phyloP scores from a whole-genome alignment of 2,113 vertebrate species.

The Amazona guildingii region DNA sequence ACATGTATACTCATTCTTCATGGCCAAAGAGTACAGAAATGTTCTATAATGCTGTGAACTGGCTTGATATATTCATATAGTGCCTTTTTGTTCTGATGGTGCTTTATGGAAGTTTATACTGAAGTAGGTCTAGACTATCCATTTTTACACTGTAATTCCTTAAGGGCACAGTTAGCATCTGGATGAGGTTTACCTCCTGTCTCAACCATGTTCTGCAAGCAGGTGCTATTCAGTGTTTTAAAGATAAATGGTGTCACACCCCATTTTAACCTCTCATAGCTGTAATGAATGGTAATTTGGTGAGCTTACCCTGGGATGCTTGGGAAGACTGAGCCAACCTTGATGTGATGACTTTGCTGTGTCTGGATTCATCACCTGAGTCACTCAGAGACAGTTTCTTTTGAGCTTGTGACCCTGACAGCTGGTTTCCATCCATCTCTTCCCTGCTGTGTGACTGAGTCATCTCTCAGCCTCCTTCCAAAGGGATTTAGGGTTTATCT shows the following conservation, averaged over 20 bases:
- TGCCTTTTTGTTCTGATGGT: background rate
- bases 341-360: background rate
- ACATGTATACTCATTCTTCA: background rate
- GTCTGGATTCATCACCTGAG: background rate
- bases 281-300: background rate
- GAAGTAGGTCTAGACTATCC: background rate
- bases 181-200: background rate
- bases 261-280: background rate
- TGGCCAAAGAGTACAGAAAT: background rate
- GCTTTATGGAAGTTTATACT: background rate
- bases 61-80: background rate
- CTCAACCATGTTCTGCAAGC: accelerated
- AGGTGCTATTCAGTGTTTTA: background rate
- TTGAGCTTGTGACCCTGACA: accelerated
- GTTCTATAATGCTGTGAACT: background rate
- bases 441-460: background rate
- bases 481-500: background rate
- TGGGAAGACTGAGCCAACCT: background rate
- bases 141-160: background rate
- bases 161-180: background rate
- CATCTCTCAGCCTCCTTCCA: background rate
- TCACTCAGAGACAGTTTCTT: background rate
- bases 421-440: background rate
- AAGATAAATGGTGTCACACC: background rate
- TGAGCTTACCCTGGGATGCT: background rate